These are phyloP conservation scores for Eueides isabella DNA, from an alignment of 1,140 invertebrate species.

Conservation along the genomic window DNA sequence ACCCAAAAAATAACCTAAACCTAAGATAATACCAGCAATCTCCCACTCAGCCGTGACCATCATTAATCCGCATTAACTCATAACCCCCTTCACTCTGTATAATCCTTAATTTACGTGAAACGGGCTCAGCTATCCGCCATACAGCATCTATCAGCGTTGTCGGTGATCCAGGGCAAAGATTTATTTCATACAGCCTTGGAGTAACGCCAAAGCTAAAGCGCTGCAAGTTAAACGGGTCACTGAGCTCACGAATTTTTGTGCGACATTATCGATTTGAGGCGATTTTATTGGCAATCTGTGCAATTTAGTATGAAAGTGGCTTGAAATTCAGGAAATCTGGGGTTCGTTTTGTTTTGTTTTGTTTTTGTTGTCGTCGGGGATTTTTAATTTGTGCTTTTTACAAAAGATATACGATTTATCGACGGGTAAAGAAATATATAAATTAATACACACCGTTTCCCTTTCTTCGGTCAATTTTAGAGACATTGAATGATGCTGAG, in stretches of 20 bases:
- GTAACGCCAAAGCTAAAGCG: constrained; percentile 34
- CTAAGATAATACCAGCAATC: background rate
- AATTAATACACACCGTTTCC: background rate
- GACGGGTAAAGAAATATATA: too few species aligned
- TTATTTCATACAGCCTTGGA: constrained; percentile 38
- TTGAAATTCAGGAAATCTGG: background rate
- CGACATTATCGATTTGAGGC: constrained; percentile 11
- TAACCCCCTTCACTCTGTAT: background rate
- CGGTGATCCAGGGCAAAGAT: constrained; percentile 39
- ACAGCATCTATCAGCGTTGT: constrained; percentile 35
- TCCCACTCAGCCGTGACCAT: background rate
- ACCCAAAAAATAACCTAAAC: background rate
- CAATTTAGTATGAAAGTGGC: constrained; percentile 10
- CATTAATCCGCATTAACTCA: background rate
- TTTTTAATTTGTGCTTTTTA: background rate
- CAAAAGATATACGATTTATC: too few species aligned
- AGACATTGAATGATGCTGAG: background rate
- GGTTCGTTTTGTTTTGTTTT: background rate
- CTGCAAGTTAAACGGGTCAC: constrained; percentile 37
- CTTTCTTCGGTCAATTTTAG: background rate
- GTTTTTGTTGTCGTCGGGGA: background rate
- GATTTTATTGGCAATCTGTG: constrained; percentile 11
- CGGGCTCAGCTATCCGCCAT: background rate
- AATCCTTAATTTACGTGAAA: constrained; percentile 14
- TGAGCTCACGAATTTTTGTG: constrained; percentile 18